A percentile compares a stretch with the other conserved stretches of the same genome.
These are phyloP conservation scores for Sebastes schlegelii DNA, from an alignment of 2,113 vertebrate species.

Conservation along the genomic window DNA sequence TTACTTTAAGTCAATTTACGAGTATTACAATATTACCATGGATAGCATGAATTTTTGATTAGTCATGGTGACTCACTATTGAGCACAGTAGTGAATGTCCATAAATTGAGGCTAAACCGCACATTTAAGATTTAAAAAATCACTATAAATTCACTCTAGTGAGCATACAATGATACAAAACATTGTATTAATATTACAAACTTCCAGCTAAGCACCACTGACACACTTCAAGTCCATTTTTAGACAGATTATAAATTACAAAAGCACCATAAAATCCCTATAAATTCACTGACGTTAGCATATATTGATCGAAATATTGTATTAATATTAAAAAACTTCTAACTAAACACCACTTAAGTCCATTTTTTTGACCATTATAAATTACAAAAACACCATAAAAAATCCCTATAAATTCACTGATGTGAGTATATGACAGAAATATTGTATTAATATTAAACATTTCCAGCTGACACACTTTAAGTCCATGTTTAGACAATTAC, in stretches of 20 bases:
- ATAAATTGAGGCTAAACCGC: background rate
- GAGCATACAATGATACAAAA: background rate
- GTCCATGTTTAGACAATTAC: too few relatives aligned
- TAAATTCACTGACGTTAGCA: too few relatives aligned
- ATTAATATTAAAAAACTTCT: background rate
- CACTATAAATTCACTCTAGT: background rate
- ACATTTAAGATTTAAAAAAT: background rate
- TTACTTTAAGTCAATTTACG: background rate
- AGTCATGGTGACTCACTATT: background rate
- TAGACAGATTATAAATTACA: too few relatives aligned
- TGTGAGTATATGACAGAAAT: too few relatives aligned
- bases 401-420: too few relatives aligned
- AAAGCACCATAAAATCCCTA: too few relatives aligned
- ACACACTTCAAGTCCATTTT: background rate
- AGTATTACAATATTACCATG: background rate
- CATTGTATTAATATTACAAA: background rate
- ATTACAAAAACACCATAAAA: too few relatives aligned
- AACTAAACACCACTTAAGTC: too few relatives aligned
- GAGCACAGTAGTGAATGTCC: background rate
- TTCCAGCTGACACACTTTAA: background rate
- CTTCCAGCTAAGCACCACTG: background rate
- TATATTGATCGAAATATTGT: too few relatives aligned
- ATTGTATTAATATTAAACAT: background rate
- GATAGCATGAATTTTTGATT: background rate
- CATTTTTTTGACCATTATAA: too few relatives aligned